These are phyloP conservation scores for Leptinotarsa undecemlineata DNA, from an alignment of 1,140 invertebrate species.

Conservation along the genomic window DNA sequence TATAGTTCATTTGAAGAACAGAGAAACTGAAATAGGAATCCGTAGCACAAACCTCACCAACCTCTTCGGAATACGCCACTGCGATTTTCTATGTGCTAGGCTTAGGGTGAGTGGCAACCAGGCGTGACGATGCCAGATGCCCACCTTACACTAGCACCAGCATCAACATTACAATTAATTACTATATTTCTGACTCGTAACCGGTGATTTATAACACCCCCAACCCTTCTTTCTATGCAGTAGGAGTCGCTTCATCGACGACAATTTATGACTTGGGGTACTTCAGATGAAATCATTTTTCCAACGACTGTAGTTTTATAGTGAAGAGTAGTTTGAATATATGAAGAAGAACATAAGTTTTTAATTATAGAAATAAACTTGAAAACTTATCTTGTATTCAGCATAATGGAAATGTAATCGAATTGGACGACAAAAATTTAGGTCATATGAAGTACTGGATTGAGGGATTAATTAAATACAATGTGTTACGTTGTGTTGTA, in stretches of 20 bases:
- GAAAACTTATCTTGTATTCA: too few species aligned
- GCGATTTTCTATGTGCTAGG: neutral
- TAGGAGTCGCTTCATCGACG: neutral
- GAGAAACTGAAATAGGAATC: neutral
- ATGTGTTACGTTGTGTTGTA: too few species aligned
- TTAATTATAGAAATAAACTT: too few species aligned
- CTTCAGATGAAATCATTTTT: neutral
- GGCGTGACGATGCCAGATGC: conserved; percentile 38
- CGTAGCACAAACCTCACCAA: neutral
- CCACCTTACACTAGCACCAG: conserved; percentile 26
- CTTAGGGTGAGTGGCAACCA: conserved; percentile 23
- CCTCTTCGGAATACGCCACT: conserved; percentile 1
- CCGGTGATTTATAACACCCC: conserved; percentile 32
- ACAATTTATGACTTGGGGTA: conserved; percentile 7
- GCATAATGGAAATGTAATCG: too few species aligned
- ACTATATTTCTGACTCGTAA: conserved; percentile 34
- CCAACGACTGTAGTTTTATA: neutral
- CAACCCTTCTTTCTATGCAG: conserved; percentile 15
- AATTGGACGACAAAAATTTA: too few species aligned
- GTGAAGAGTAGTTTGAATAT: too few species aligned
- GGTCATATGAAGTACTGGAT: too few species aligned
- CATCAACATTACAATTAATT: conserved; percentile 37
- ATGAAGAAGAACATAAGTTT: too few species aligned
- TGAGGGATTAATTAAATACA: too few species aligned
- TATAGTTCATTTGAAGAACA: too few species aligned